Evolutionary conservation across 2,888 invertebrate species (phyloP), one percentile per base, ranked within the genome.

Genomic region (Aleiodes leptofemur): DNA sequence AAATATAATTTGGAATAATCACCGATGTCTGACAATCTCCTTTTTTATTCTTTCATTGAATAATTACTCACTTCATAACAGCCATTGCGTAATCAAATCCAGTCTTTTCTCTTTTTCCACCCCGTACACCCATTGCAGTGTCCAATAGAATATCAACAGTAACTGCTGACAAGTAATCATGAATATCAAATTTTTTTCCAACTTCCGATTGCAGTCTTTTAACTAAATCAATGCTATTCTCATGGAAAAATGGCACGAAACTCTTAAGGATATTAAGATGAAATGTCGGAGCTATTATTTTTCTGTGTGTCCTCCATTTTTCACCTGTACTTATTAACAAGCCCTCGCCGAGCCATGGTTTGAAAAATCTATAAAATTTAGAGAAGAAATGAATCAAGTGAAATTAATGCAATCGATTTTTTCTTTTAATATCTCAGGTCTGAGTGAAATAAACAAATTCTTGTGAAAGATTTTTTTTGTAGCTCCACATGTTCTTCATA

Each of bases 51-150:
- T 7, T 51, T 34, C 8, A 50, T 50, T 53, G 59, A 64, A 50
- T 11, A 16, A 13, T 29, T 14, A 85, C 89, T 88, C 85, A 91
- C 92, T 91, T 90, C 92, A 92, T 92, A 1, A 92, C 92, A 57
- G 92, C 92, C 84, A 90, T 88, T 0, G 92, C 92, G 77, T 92
- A 92, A 64, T 91, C 91, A 74, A 89, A 91, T 72, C 92, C 91
- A 76, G 89, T 90, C 71, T 90, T 90, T 72, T 91, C 89, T 74
- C 90, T 90, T 2, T 90, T 86, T 13, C 87, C 87, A 55, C 88
- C 90, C 69, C 87, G 90, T 5, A 92, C 89, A 11, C 92, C 92
- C 92, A 92, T 92, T 0, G 91, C 92, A 43, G 92, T 92, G 86
- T 91, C 92, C 70, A 91, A 78, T n/a, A 92, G 83, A 77, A 91